These are phyloP conservation scores for Kryptopterus vitreolus DNA, from an alignment of 2,797 vertebrate genomes.

Conservation along the genomic window DNA sequence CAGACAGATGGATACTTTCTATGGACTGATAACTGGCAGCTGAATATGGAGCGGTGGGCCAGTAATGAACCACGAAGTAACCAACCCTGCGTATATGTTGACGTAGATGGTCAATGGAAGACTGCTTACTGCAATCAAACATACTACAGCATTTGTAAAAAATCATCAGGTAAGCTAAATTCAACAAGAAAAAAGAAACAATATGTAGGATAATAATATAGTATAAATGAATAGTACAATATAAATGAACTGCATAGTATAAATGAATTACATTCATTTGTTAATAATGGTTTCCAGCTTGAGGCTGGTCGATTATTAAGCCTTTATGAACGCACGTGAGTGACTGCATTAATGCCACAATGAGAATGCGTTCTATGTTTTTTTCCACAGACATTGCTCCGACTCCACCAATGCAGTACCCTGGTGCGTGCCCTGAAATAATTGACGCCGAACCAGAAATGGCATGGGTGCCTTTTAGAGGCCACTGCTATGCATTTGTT, in stretches of 20 bases:
- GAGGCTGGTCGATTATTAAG: neutral
- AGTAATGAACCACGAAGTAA: conserved; percentile 77
- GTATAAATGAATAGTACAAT: neutral
- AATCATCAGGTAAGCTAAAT: conserved; percentile 73
- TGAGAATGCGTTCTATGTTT: too few species aligned
- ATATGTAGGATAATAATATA: too few species aligned
- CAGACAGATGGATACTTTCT: conserved; percentile 80
- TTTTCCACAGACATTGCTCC: conserved; percentile 76
- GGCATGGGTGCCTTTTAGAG: conserved; percentile 83
- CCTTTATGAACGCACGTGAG: neutral
- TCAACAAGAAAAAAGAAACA: neutral
- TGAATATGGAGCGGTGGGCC: conserved; percentile 81
- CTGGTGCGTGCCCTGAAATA: conserved; percentile 82
- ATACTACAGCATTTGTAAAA: conserved; percentile 82
- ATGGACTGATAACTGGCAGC: conserved; percentile 84
- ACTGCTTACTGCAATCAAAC: conserved; percentile 82
- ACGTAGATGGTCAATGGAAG: conserved; percentile 80
- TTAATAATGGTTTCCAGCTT: neutral
- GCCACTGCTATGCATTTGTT: conserved; percentile 84
- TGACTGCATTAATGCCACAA: too few species aligned
- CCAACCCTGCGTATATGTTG: conserved; percentile 83
- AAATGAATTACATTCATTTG: neutral
- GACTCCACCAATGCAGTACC: conserved; percentile 72
- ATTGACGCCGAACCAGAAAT: conserved; percentile 46
- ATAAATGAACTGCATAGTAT: neutral